Conservation (phyloP, 2,797 vertebrate species). For the Meriones psammophilus region DNA sequence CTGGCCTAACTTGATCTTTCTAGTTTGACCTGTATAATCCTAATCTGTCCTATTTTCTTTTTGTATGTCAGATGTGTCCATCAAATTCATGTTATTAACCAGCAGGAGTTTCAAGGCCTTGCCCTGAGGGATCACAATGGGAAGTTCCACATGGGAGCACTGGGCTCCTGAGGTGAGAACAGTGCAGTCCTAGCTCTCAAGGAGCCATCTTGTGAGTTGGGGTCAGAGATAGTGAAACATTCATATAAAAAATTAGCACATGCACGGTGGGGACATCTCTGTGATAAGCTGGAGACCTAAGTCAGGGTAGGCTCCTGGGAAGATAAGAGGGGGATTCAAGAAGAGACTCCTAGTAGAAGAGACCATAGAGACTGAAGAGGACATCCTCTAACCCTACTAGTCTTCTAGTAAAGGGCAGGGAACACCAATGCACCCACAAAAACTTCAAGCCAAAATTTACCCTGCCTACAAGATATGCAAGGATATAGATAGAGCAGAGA, state of each 20-base stretch:
- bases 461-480: too few relatives aligned
- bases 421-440: too few relatives aligned
- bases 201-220: not conserved
- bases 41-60: not conserved
- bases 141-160: not conserved
- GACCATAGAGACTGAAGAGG: too few relatives aligned
- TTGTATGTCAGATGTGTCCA: not conserved
- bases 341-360: too few relatives aligned
- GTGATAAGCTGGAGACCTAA: too few relatives aligned
- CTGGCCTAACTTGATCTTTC: not conserved
- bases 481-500: too few relatives aligned
- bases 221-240: not conserved
- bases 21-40: not conserved
- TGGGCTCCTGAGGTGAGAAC: not conserved
- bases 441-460: too few relatives aligned
- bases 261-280: too few relatives aligned
- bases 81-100: not conserved
- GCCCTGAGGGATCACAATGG: not conserved
- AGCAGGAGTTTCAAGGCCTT: not conserved
- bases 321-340: too few relatives aligned
- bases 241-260: not conserved
- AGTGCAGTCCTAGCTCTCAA: not conserved
- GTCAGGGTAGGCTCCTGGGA: too few relatives aligned
- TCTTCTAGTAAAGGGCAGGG: too few relatives aligned
- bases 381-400: too few relatives aligned